A percentile compares a stretch with the other conserved stretches of the same genome.
These are phyloP conservation scores for Drosophila triauraria DNA, from an alignment of 1,140 invertebrate species.

Conservation along the genomic window DNA sequence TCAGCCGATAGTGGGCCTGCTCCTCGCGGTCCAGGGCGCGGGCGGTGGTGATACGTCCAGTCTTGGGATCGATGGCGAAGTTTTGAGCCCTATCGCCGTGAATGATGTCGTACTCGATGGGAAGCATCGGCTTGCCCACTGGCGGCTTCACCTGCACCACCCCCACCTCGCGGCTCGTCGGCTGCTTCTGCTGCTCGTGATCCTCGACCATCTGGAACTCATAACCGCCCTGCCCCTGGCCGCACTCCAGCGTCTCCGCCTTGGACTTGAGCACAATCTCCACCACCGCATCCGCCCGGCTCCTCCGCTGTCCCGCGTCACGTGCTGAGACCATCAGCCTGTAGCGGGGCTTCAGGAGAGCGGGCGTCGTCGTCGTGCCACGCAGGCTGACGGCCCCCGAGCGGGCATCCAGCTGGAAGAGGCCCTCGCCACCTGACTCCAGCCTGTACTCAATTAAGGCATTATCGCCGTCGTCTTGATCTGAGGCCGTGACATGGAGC, in stretches of 20 bases:
- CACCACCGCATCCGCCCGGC: conserved; percentile 91
- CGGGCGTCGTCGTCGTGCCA: conserved; percentile 84
- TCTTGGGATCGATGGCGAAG: conserved; percentile 92
- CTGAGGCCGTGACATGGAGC: conserved; percentile 90
- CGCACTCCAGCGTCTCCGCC: conserved; percentile 90
- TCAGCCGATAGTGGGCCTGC: conserved; percentile 90
- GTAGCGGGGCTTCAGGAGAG: conserved; percentile 88
- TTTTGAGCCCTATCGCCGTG: conserved; percentile 92
- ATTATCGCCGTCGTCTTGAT: conserved; percentile 94
- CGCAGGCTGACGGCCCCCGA: conserved; percentile 90
- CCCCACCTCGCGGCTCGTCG: conserved; percentile 90
- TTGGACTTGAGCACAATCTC: conserved; percentile 91
- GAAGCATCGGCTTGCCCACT: conserved; percentile 9
- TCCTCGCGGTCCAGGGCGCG: conserved; percentile 94
- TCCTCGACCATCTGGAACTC: conserved; percentile 93
- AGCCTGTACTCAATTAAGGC: conserved; percentile 91
- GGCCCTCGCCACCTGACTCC: conserved; percentile 91
- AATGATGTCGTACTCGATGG: conserved; percentile 90
- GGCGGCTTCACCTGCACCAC: conserved; percentile 89
- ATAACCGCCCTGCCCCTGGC: conserved; percentile 89
- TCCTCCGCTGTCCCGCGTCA: conserved; percentile 91
- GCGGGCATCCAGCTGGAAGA: conserved; percentile 91
- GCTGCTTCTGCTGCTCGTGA: conserved; percentile 83
- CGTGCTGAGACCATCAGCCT: conserved; percentile 91
- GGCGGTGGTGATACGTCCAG: conserved; percentile 92